A percentile compares a stretch with the other conserved stretches of the same genome.
Evolutionary conservation across 2,797 vertebrate genomes (phyloP).

Genomic region (Hypotaenidia okinawae): DNA sequence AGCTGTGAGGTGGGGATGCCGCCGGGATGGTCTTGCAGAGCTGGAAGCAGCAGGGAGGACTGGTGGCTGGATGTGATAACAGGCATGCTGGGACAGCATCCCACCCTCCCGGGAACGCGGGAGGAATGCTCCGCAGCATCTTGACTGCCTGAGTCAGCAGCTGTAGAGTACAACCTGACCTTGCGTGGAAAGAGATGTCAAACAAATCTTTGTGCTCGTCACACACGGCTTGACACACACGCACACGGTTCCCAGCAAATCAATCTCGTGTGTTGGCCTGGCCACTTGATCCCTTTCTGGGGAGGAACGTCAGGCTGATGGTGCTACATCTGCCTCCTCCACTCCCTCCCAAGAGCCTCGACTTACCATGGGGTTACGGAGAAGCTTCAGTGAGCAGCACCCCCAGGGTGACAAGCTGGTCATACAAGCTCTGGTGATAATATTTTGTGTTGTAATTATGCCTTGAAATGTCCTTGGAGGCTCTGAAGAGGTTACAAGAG

Average conservation of each 20-base stretch:
- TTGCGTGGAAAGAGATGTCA: conserved; percentile 46
- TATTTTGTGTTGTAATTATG: not conserved
- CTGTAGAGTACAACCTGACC: not conserved
- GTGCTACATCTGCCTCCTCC: not conserved
- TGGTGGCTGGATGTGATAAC: not conserved
- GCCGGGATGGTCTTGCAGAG: not conserved
- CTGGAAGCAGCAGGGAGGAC: not conserved
- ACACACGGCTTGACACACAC: not conserved
- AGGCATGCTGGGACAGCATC: not conserved
- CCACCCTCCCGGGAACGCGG: not conserved
- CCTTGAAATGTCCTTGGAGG: conserved; percentile 5
- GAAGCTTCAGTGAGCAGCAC: conserved; percentile 8
- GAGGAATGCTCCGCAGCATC: not conserved
- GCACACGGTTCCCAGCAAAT: not conserved
- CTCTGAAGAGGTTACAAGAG: not conserved
- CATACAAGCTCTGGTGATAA: not conserved
- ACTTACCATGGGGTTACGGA: not conserved
- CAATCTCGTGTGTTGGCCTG: not conserved
- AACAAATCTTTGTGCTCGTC: conserved; percentile 44
- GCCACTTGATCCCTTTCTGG: not conserved
- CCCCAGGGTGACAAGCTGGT: not conserved
- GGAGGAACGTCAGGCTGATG: not conserved
- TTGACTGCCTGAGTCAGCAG: not conserved
- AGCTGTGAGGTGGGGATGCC: not conserved
- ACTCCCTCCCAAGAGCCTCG: accelerated